phyloP scores from a whole-genome alignment of 2,888 invertebrate species.

The Esperia sulphurella region DNA sequence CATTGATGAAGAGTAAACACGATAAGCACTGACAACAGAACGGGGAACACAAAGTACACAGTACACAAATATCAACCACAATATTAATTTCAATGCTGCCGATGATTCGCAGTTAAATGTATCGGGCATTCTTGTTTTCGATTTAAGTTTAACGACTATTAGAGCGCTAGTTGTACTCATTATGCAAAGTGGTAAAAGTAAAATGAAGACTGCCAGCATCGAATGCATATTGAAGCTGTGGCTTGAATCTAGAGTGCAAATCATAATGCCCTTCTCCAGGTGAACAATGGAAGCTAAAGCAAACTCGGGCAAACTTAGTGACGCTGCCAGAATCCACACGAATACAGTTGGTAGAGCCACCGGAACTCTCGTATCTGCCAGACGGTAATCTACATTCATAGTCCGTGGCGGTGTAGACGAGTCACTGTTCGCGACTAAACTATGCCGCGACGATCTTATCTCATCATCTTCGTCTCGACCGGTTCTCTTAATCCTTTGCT shows the following conservation, averaged over 20 bases:
- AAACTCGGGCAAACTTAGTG: conserved; percentile 80
- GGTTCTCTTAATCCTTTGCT: conserved; percentile 48
- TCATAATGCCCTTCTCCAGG: conserved; percentile 45
- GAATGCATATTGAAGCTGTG: conserved; percentile 65
- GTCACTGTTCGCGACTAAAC: conserved; percentile 68
- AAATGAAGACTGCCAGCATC: conserved; percentile 59
- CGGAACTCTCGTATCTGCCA: conserved; percentile 60
- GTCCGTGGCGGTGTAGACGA: conserved; percentile 69
- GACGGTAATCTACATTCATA: conserved; percentile 76
- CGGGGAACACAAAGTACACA: conserved; percentile 56
- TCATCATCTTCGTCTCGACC: conserved; percentile 60
- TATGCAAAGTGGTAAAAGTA: conserved; percentile 56
- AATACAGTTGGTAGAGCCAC: conserved; percentile 75
- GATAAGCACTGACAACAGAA: conserved; percentile 45
- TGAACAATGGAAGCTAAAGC: conserved; percentile 70
- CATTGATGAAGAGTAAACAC: conserved; percentile 40
- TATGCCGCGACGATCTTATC: conserved; percentile 67
- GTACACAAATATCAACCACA: conserved; percentile 55
- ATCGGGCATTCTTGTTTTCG: conserved; percentile 32
- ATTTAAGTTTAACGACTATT: conserved; percentile 50
- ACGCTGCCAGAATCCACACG: conserved; percentile 79
- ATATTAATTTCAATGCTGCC: conserved; percentile 55
- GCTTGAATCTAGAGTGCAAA: conserved; percentile 75
- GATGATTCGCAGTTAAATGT: conserved; percentile 42
- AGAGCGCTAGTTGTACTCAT: conserved; percentile 43